Percentiles rank a stretch among this genome's conserved stretches.
Evolutionary conservation across 2,113 vertebrate genomes (phyloP).

Genomic region (Albula glossodonta): DNA sequence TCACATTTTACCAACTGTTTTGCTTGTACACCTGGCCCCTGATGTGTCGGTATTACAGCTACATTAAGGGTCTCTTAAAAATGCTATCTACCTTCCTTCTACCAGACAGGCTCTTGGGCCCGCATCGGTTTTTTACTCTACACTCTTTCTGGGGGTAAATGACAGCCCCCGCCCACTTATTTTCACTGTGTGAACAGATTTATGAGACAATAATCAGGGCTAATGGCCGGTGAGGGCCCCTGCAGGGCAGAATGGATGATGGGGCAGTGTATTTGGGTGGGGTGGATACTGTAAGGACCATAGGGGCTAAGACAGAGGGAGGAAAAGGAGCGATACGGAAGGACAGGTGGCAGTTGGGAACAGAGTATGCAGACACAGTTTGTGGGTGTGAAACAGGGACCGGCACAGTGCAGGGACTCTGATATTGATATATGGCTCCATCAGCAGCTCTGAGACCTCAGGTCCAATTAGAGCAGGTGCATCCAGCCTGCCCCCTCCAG

Average conservation of each 20-base stretch:
- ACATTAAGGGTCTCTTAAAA: neutral
- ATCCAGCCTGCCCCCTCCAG: neutral
- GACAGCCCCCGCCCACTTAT: neutral
- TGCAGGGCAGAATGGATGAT: neutral
- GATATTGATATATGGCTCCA: neutral
- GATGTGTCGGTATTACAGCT: neutral
- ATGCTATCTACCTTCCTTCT: neutral
- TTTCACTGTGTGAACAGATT: slow-evolving; percentile 18
- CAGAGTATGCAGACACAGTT: neutral
- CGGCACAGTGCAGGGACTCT: neutral
- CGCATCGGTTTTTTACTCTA: neutral
- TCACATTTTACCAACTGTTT: neutral
- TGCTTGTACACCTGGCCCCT: neutral
- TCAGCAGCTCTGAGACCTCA: neutral
- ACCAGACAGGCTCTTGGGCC: neutral
- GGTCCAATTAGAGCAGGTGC: slow-evolving; percentile 12
- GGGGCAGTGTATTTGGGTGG: neutral
- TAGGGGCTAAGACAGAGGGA: neutral
- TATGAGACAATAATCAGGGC: slow-evolving; percentile 24
- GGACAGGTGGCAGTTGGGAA: neutral
- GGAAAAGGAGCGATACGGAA: neutral
- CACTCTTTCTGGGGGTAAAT: slow-evolving; percentile 1
- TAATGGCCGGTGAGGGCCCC: neutral
- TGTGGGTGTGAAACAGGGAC: neutral
- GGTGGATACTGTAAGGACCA: neutral